Base-by-base conservation (phyloP, 2,113 vertebrate genomes). In the Salminus brasiliensis region DNA sequence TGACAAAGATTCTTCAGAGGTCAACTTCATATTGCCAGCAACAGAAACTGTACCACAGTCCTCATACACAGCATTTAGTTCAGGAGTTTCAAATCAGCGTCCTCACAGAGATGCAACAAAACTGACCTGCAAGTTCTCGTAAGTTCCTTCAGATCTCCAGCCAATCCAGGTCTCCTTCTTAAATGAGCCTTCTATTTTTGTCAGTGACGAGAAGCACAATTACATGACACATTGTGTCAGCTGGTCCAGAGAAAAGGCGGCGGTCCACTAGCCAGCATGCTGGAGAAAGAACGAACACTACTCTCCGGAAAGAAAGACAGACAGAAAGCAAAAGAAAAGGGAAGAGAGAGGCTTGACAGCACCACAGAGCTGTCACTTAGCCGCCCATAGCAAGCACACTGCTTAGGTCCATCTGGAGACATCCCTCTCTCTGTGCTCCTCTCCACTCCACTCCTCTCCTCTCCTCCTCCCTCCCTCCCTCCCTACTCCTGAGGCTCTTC, bases 371-470 rank as follows among this genome's bases (percentile, higher is more conserved):
- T 66, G 52, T 79, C 76, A 84, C 79, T 81, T 85, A 76, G 57
- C 77, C 82, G 87, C 69, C 84, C 66, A 88, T 84, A 85, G 74
- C 21, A 75, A 71, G 85, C 85, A 71, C 79, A 79, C 82, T 83
- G 83, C 86, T 79, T 86, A 82, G 86, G 78, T 85, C 78, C 84
- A 82, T 89, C 84, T 88, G 84, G 73, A 86, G 86, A 86, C 77
- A 63, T 84, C 78, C 75, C 84, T 87, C 78, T 63, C 70, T 41
- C 67, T 74, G 87, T 86, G 53, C 23, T 84, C 57, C 83, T 53
- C 10, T 63, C 79, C 84, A 75, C 2, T 74, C 77, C 36, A 11
- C 45, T n/a, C 84, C 59, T 80, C 78, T 76, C 72, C 67, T 60
- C 53, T 39, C n/a, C n/a, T n/a, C n/a, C 66, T 29, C 53, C 23